These are phyloP conservation scores for Tetragonisca angustula DNA, from an alignment of 2,888 invertebrate species.

Conservation along the genomic window DNA sequence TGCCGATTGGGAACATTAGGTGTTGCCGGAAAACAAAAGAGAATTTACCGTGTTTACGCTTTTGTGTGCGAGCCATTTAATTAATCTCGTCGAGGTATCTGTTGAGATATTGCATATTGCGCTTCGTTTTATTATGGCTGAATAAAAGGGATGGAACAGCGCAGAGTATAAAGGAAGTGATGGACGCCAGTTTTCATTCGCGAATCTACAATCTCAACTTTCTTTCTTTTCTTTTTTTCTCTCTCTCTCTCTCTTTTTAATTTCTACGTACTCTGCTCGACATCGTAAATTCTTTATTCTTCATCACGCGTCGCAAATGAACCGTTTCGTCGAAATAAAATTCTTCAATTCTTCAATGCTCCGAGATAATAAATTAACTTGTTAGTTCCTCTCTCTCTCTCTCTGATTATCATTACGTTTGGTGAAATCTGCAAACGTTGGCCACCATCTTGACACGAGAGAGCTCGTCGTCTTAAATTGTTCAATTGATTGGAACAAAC, in stretches of 20 bases:
- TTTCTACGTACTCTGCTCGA: not conserved
- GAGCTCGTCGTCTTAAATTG: not conserved
- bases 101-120: not conserved
- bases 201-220: not conserved
- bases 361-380: not conserved
- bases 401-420: not conserved
- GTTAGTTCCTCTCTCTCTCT: not conserved
- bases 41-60: not conserved
- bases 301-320: not conserved
- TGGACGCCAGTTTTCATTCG: not conserved
- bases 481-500: slow-evolving; percentile 4
- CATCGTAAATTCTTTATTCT: not conserved
- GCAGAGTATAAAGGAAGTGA: not conserved
- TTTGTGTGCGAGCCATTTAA: not conserved
- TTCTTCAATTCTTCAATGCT: not conserved
- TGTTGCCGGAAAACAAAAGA: not conserved
- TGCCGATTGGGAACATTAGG: not conserved
- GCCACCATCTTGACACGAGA: too few species aligned
- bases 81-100: not conserved
- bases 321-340: not conserved
- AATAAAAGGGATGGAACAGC: not conserved
- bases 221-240: not conserved
- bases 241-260: not conserved
- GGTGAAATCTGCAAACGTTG: not conserved
- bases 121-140: not conserved